Evolutionary conservation across 2,797 vertebrate genomes (phyloP).

Genomic region (Lateolabrax maculatus): DNA sequence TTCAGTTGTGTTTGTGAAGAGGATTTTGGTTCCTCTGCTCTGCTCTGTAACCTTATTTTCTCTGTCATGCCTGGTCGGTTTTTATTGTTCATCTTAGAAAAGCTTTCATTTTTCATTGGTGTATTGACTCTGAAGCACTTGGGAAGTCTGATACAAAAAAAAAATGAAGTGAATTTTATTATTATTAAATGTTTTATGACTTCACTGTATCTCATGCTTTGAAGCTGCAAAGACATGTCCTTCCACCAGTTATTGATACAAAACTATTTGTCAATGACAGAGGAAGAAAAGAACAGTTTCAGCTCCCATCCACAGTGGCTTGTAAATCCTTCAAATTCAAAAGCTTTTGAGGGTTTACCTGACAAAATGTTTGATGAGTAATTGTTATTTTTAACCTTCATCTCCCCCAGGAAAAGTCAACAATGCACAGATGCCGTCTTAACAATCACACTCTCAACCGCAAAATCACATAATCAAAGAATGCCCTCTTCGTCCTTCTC

Average conservation of each 20-base stretch:
- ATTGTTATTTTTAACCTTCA: constrained; percentile 1
- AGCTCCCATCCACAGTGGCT: background rate
- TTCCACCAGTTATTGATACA: constrained; percentile 37
- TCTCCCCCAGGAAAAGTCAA: background rate
- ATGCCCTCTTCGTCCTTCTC: constrained; percentile 31
- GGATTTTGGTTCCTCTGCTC: constrained; percentile 13
- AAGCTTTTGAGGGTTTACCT: constrained; percentile 2
- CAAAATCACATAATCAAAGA: background rate
- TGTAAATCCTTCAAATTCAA: constrained; percentile 34
- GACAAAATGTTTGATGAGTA: background rate
- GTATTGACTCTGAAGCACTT: constrained; percentile 48
- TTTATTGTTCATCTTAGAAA: constrained; percentile 37
- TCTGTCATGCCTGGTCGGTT: constrained; percentile 18
- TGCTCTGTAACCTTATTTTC: constrained; percentile 19
- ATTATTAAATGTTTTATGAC: constrained; percentile 38
- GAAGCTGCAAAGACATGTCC: constrained; percentile 38
- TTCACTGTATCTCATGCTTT: constrained; percentile 19
- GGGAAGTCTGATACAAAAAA: constrained; percentile 18
- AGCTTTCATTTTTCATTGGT: constrained; percentile 39
- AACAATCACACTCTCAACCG: background rate
- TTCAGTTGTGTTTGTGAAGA: constrained; percentile 20
- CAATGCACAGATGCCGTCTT: background rate
- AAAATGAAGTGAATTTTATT: constrained; percentile 37
- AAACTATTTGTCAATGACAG: constrained; percentile 30
- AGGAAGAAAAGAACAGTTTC: constrained; percentile 26